Evolutionary conservation across 1,140 invertebrate species (phyloP).

Genomic region (Mesaphorura yosii): DNA sequence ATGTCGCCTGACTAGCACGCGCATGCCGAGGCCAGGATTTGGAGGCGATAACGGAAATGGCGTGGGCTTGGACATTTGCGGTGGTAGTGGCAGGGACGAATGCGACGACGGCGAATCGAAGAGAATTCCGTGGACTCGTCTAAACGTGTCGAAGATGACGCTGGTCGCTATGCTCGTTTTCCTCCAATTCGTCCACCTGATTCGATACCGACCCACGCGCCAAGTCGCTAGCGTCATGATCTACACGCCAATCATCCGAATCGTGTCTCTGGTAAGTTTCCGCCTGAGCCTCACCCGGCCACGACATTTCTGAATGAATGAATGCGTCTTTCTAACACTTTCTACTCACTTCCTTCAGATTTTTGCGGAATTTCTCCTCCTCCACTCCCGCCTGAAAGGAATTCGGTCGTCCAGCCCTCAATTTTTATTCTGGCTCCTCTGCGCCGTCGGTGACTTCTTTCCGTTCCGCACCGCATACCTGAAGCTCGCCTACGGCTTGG

Average conservation of each 20-base stretch:
- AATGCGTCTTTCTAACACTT: too few relatives aligned
- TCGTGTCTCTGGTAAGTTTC: conserved; percentile 5
- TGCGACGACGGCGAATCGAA: too few relatives aligned
- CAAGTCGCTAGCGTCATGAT: background rate
- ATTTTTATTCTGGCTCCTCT: conserved; percentile 76
- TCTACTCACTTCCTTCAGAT: too few relatives aligned
- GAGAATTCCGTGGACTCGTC: background rate
- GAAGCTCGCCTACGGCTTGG: conserved; percentile 58
- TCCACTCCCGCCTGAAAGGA: conserved; percentile 41
- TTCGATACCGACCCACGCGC: too few relatives aligned
- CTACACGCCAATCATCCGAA: conserved; percentile 1
- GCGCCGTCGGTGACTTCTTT: conserved; percentile 54
- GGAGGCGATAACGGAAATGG: too few relatives aligned
- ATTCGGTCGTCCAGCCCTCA: conserved; percentile 73
- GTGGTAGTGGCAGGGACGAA: too few relatives aligned
- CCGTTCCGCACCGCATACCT: conserved; percentile 52
- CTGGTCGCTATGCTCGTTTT: conserved; percentile 2
- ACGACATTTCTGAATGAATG: background rate
- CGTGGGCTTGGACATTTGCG: too few relatives aligned
- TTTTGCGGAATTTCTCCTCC: background rate
- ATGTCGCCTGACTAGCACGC: too few relatives aligned
- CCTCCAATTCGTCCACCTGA: conserved; percentile 1
- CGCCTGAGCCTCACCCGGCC: background rate
- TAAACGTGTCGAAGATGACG: background rate
- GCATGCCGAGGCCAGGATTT: too few relatives aligned